Evolutionary conservation across 2,797 vertebrate species (phyloP).

Genomic region (Microhierax caerulescens): DNA sequence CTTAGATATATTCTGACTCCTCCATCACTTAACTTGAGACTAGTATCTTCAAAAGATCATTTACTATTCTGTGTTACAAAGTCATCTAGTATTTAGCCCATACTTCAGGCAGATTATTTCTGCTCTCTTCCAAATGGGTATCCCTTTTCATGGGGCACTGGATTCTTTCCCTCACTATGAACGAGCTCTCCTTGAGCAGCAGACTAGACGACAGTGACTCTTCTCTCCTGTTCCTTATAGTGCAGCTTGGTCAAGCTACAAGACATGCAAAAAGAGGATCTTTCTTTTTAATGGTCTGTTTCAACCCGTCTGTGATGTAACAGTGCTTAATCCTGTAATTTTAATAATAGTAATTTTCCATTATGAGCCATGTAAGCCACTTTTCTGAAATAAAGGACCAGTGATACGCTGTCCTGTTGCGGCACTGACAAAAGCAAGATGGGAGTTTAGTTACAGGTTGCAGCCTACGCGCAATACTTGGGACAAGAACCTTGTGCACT

Average conservation of each 20-base stretch:
- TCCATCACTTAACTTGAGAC: not conserved
- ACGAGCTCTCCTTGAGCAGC: not conserved
- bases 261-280: not conserved
- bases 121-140: not conserved
- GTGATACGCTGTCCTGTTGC: not conserved
- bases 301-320: not conserved
- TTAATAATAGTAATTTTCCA: not conserved
- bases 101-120: not conserved
- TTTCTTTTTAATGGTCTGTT: not conserved
- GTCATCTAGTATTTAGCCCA: not conserved
- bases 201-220: not conserved
- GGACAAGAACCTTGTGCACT: not conserved
- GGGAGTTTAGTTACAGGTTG: not conserved
- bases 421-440: not conserved
- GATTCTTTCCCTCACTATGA: not conserved
- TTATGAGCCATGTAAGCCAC: not conserved
- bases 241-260: not conserved
- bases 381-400: not conserved
- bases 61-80: not conserved
- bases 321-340: not conserved
- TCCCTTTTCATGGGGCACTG: not conserved
- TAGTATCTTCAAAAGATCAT: not conserved
- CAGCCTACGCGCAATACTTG: accelerated
- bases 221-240: not conserved
- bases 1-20: not conserved